These are phyloP conservation scores for Drosophila ohnishii DNA, from an alignment of 1,140 invertebrate species.

Conservation along the genomic window DNA sequence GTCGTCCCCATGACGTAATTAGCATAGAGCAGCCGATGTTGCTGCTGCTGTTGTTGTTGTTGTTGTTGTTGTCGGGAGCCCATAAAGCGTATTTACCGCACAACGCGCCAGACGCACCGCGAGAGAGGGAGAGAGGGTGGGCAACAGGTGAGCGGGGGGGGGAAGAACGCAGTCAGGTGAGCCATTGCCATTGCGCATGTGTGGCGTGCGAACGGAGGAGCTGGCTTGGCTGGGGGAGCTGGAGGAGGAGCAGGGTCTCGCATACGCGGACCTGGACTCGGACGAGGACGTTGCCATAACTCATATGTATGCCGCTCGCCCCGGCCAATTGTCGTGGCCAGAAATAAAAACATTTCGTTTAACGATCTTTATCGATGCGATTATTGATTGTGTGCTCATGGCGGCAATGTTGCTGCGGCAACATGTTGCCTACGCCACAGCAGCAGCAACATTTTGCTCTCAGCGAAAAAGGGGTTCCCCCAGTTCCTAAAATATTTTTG, in stretches of 20 bases:
- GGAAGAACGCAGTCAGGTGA: conserved; percentile 52
- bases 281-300: conserved; percentile 60
- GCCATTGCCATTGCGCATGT: conserved; percentile 74
- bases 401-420: conserved; percentile 38
- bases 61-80: conserved; percentile 64
- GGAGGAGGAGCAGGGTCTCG: conserved; percentile 19
- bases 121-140: background rate
- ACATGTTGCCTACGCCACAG: conserved; percentile 31
- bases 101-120: conserved; percentile 66
- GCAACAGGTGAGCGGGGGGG: conserved; percentile 16
- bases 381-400: conserved; percentile 78
- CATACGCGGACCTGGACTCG: conserved; percentile 21
- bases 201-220: conserved; percentile 68
- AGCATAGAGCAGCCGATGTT: conserved; percentile 79
- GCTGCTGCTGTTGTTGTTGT: conserved; percentile 35
- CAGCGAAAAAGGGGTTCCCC: conserved; percentile 9
- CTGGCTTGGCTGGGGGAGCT: background rate
- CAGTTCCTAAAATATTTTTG: background rate
- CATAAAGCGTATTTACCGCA: conserved; percentile 82
- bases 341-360: conserved; percentile 81
- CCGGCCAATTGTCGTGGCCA: conserved; percentile 57
- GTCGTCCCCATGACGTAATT: conserved; percentile 83
- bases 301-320: conserved; percentile 58
- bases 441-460: conserved; percentile 25
- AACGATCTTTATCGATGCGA: conserved; percentile 82